Evolutionary conservation across 2,113 vertebrate genomes (phyloP).

Genomic region (Aepyceros melampus): DNA sequence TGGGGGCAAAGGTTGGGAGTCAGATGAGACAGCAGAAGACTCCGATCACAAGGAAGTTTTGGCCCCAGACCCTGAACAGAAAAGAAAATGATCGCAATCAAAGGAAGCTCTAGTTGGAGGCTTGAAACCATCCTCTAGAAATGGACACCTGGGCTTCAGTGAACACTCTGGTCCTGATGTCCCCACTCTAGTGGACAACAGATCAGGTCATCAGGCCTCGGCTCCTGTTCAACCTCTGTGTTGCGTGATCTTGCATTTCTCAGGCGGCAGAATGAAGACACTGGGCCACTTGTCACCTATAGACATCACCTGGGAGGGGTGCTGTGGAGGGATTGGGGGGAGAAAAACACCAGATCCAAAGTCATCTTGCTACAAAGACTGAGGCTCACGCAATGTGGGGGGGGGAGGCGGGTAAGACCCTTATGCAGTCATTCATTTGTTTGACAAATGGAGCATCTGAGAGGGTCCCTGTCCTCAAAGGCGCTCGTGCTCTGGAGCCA

Average conservation of each 20-base stretch:
- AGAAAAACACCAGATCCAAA: not conserved
- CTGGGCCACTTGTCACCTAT: not conserved
- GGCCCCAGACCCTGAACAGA: not conserved
- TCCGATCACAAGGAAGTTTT: not conserved
- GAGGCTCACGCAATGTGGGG: not conserved
- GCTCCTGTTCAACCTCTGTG: not conserved
- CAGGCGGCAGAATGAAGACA: not conserved
- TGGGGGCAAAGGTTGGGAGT: not conserved
- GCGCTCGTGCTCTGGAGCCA: accelerated
- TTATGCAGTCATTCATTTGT: not conserved
- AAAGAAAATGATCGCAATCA: not conserved
- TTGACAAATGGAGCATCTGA: not conserved
- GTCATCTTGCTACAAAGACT: not conserved
- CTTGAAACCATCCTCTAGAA: not conserved
- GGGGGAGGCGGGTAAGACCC: too few relatives aligned
- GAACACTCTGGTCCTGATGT: accelerated
- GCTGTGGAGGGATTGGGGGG: not conserved
- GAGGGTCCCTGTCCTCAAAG: not conserved
- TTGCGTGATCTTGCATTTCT: not conserved
- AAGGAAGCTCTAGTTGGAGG: not conserved
- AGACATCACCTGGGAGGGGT: not conserved
- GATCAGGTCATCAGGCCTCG: not conserved
- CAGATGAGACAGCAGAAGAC: not conserved
- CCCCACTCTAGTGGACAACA: accelerated
- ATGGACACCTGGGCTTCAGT: not conserved